Conservation (phyloP, 1,140 invertebrate genomes). For the Protaetia brevitarsis region DNA sequence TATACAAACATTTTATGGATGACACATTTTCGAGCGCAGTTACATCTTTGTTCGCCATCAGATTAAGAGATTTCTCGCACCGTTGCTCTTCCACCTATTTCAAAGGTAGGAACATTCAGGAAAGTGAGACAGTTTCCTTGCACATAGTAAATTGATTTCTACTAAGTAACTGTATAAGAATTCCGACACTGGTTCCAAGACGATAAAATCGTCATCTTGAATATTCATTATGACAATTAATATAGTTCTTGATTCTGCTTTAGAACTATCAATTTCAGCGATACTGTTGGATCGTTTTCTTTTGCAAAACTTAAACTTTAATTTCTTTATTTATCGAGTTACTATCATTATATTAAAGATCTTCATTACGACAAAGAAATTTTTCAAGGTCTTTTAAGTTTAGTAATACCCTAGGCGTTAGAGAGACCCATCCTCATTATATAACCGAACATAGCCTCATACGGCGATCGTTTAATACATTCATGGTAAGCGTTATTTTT, state of each 20-base stretch:
- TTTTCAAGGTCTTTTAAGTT: background rate
- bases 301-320: background rate
- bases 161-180: no score
- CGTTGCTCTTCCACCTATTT: background rate
- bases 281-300: background rate
- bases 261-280: background rate
- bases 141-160: no score
- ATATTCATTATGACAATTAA: background rate
- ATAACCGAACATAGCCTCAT: conserved; percentile 40
- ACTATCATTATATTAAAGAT: background rate
- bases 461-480: conserved; percentile 34
- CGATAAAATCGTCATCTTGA: background rate
- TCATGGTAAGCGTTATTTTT: conserved; percentile 35
- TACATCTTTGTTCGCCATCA: no score
- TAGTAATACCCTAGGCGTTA: background rate
- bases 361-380: background rate
- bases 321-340: background rate
- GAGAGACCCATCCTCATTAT: background rate
- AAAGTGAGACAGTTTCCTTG: background rate
- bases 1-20: no score
- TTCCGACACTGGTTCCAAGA: background rate
- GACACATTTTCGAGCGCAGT: no score
- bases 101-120: background rate
- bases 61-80: background rate
- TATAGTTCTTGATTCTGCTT: background rate